phyloP scores from a whole-genome alignment of 2,113 vertebrate genomes.

The Talpa occidentalis region DNA sequence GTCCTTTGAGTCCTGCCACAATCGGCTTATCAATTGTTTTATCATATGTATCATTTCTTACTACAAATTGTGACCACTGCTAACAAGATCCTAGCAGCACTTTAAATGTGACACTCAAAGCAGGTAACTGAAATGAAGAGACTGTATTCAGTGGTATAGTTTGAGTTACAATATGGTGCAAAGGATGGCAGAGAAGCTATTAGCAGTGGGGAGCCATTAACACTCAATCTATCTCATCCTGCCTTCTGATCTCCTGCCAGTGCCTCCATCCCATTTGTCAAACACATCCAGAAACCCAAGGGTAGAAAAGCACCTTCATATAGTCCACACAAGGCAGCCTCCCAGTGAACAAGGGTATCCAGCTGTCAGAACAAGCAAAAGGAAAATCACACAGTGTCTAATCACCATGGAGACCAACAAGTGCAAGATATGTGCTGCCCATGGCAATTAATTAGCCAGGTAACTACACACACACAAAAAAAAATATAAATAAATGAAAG shows the following conservation, averaged over 20 bases:
- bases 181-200: background rate
- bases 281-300: background rate
- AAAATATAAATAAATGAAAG: too few relatives aligned
- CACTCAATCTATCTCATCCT: background rate
- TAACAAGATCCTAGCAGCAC: background rate
- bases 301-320: background rate
- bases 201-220: background rate
- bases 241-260: background rate
- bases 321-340: rapidly evolving
- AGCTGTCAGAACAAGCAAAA: background rate
- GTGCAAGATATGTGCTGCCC: background rate
- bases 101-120: background rate
- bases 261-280: background rate
- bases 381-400: background rate
- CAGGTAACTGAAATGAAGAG: background rate
- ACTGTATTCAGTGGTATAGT: background rate
- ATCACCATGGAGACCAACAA: background rate
- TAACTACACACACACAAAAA: too few relatives aligned
- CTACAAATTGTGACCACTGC: background rate
- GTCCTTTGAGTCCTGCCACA: background rate
- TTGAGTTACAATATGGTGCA: background rate
- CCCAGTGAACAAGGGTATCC: background rate
- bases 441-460: background rate
- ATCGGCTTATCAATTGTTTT: background rate
- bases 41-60: background rate